Conservation (phyloP, 2,797 vertebrate genomes). For the Gephyroberyx darwinii region DNA sequence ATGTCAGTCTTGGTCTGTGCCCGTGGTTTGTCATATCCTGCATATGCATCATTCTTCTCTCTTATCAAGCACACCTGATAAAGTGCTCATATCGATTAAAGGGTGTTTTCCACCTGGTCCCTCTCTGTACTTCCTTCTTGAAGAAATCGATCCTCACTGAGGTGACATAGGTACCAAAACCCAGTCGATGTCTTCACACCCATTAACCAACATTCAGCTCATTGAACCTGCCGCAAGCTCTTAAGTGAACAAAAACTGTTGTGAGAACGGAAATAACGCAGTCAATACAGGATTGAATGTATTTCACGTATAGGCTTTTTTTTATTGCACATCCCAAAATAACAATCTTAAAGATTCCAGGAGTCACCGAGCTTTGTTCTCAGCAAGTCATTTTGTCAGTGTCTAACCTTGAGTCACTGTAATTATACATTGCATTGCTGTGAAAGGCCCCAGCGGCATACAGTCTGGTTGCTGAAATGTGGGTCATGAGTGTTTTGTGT, state of each 20-base stretch:
- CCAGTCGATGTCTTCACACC: slow-evolving; percentile 42
- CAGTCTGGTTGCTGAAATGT: slow-evolving; percentile 61
- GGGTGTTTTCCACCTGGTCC: slow-evolving; percentile 70
- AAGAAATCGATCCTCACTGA: slow-evolving; percentile 67
- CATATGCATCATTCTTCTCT: slow-evolving; percentile 48
- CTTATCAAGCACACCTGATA: slow-evolving; percentile 56
- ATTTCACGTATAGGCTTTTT: slow-evolving; percentile 25
- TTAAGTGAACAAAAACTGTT: not conserved
- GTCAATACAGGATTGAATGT: not conserved
- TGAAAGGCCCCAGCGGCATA: slow-evolving; percentile 50
- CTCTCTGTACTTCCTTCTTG: slow-evolving; percentile 35
- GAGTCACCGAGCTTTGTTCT: slow-evolving; percentile 52
- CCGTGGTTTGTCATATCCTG: slow-evolving; percentile 36
- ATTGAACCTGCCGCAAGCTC: slow-evolving; percentile 58
- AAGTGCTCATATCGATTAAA: slow-evolving; percentile 72
- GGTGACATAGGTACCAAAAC: slow-evolving; percentile 55
- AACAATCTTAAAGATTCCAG: slow-evolving; percentile 54
- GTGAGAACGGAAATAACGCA: not conserved
- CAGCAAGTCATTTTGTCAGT: slow-evolving; percentile 47
- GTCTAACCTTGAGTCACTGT: slow-evolving; percentile 67
- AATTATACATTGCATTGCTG: slow-evolving; percentile 64
- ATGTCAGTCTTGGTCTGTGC: slow-evolving; percentile 48
- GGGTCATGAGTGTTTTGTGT: slow-evolving; percentile 70
- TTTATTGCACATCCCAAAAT: slow-evolving; percentile 67
- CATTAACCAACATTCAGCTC: slow-evolving; percentile 48